Percentiles rank a stretch among this genome's conserved stretches.
phyloP scores from a whole-genome alignment of 2,888 invertebrate species.

The Drosophila birchii region DNA sequence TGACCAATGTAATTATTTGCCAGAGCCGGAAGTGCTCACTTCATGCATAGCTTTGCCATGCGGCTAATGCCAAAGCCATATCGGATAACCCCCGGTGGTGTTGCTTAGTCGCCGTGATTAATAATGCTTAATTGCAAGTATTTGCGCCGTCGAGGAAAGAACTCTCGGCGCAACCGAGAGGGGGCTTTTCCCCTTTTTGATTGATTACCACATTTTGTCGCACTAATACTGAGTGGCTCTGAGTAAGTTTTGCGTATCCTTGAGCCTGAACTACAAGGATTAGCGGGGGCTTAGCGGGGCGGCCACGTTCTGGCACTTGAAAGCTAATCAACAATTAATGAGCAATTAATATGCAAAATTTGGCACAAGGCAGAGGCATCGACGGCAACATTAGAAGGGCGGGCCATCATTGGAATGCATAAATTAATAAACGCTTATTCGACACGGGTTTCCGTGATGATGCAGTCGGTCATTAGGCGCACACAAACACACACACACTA shows the following conservation, averaged over 20 bases:
- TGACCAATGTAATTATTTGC: constrained; percentile 75
- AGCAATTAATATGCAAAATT: constrained; percentile 79
- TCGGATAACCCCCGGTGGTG: constrained; percentile 16
- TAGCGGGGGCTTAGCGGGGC: constrained; percentile 51
- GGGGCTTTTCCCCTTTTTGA: constrained; percentile 53
- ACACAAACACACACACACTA: constrained; percentile 14
- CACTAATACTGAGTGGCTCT: constrained; percentile 62
- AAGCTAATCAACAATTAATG: constrained; percentile 76
- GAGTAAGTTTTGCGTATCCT: constrained; percentile 67
- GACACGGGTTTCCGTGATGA: neutral
- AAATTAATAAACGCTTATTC: constrained; percentile 50
- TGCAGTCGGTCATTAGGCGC: constrained; percentile 27
- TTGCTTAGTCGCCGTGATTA: constrained; percentile 74
- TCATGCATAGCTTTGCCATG: constrained; percentile 32
- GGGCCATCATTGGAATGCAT: constrained; percentile 62
- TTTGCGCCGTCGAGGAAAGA: constrained; percentile 52
- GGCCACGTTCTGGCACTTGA: constrained; percentile 48
- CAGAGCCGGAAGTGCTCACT: constrained; percentile 60
- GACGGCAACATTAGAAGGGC: constrained; percentile 2
- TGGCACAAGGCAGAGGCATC: constrained; percentile 27
- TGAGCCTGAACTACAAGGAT: constrained; percentile 61
- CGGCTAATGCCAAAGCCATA: constrained; percentile 21
- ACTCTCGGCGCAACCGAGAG: constrained; percentile 13
- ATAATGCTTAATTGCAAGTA: constrained; percentile 77
- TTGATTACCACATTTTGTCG: constrained; percentile 79